Base-by-base conservation (phyloP, 2,888 invertebrate species). In the Melanotus villosus region DNA sequence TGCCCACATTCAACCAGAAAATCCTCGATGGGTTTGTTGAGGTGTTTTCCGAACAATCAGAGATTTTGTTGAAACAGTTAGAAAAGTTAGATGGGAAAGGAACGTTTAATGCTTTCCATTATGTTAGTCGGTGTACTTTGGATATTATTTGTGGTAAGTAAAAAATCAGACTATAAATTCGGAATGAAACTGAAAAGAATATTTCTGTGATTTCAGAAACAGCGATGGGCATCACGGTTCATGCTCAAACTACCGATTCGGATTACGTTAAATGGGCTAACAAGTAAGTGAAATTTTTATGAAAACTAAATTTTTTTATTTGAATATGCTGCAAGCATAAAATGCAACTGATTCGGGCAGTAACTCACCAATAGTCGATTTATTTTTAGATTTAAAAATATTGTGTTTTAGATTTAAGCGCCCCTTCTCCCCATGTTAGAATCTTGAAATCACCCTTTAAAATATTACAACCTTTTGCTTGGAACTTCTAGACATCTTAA, bases 211-310 rank as follows among this genome's bases (percentile, higher is more conserved):
- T 76, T 77, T 43, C 67, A 90, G 92, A 92, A 81, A 91, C 92
- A 1, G 91, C 92, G 0, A 92, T 93, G 92, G 92, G 92, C 0
- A 87, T 89, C 67, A 85, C 87, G 50, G 88, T 92, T 80, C 86
- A 89, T 64, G 88, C 89, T 0, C 89, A 89, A 77, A 85, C 86
- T 45, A 84, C 86, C 0, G 87, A 90, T 60, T 87, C 88, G 0
- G 87, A 88, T n/a, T 91, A 90, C 56, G 60, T 73, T 4, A 66
- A 70, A 45, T 78, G 76, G 73, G 62, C 68, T 18, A 78, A 79
- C 58, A 78, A 68, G 80, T 79, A 69, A 70, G 56, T 74, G n/a
- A n/a, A n/a, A n/a, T n/a, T n/a, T n/a, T n/a, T n/a, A n/a, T n/a
- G n/a, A n/a, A n/a, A n/a, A n/a, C n/a, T n/a, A n/a, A n/a, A n/a